Percentiles rank a stretch among this genome's conserved stretches.
Evolutionary conservation across 2,888 invertebrate species (phyloP).

Genomic region (Synanthedon tipuliformis): DNA sequence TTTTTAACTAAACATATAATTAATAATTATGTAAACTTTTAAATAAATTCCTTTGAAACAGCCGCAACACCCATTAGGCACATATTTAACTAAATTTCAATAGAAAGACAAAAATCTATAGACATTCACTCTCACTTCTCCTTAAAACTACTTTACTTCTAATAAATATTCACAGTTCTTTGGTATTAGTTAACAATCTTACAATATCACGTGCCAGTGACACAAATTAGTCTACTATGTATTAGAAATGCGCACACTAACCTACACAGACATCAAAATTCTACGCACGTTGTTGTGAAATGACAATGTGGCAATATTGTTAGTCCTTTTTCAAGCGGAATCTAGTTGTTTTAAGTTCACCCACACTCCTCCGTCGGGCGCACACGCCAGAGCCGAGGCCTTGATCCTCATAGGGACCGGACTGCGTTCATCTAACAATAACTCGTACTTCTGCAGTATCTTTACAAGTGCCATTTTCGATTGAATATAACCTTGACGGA

Average conservation of each 20-base stretch:
- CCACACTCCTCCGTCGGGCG: slow-evolving; percentile 51
- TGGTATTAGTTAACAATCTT: neutral
- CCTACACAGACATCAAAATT: slow-evolving; percentile 5
- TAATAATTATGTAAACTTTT: too few relatives aligned
- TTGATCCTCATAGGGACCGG: slow-evolving; percentile 42
- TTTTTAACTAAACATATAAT: too few relatives aligned
- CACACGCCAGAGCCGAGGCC: slow-evolving; percentile 37
- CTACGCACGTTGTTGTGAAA: neutral
- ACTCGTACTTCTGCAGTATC: slow-evolving; percentile 42
- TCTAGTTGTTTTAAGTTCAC: slow-evolving; percentile 29
- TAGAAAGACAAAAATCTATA: too few relatives aligned
- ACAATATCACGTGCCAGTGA: neutral
- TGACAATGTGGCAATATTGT: neutral
- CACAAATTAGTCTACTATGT: neutral
- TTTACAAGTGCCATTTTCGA: slow-evolving; percentile 55
- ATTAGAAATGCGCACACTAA: neutral
- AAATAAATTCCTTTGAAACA: too few relatives aligned
- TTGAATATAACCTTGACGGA: slow-evolving; percentile 60
- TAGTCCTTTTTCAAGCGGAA: neutral
- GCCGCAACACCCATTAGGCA: too few relatives aligned
- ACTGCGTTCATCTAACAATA: slow-evolving; percentile 40
- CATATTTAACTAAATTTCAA: too few relatives aligned
- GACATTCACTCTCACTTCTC: too few relatives aligned
- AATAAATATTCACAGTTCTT: neutral
- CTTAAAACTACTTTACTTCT: too few relatives aligned